Evolutionary conservation across 2,113 vertebrate genomes (phyloP), one percentile per base, ranked within the genome.

Genomic region (Trichechus manatus): DNA sequence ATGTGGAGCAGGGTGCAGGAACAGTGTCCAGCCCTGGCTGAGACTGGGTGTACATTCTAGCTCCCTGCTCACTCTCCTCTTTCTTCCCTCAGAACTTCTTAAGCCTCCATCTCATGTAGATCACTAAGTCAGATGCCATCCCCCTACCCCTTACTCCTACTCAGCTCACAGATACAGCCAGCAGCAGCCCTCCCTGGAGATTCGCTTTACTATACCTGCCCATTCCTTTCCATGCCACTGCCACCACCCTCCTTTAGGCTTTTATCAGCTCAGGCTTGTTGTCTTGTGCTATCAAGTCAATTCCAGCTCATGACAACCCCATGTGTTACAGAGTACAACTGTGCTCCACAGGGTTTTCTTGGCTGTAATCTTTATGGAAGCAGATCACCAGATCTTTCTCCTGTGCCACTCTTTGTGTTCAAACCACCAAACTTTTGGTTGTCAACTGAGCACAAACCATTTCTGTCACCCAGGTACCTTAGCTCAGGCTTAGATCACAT

Each of bases 191-290:
- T 17, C 53, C 36, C 77, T 11, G 23, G 19, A 6, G 56, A 19
- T 39, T 44, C 0, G 1, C 56, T 56, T 4, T 31, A 2, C 0
- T 10, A 14, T 10, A 6, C 3, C 36, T 13, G 5, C 10, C 36
- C n/a, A n/a, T 15, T 56, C 53, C 27, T 11, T 72, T 10, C 31
- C 15, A 29, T 33, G 53, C 2, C 75, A 33, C 75, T 25, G 66
- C 29, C 72, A 29, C 42, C 44, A 50, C 31, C 74, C 42, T 50
- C 9, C 33, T 42, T 27, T 31, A 8, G 1, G 6, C 53, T 36
- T 27, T 19, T 1, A 15, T 61, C 50, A 33, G 53, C 63, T 81
- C 84, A 36, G 6, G 10, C 66, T 56, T 56, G 27, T 10, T 68
- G 64, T 68, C 64, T 68, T 68, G 66, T 70, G 31, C 66, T 8